Conservation (phyloP, 2,113 vertebrate species). For the Sphaerodactylus townsendi region DNA sequence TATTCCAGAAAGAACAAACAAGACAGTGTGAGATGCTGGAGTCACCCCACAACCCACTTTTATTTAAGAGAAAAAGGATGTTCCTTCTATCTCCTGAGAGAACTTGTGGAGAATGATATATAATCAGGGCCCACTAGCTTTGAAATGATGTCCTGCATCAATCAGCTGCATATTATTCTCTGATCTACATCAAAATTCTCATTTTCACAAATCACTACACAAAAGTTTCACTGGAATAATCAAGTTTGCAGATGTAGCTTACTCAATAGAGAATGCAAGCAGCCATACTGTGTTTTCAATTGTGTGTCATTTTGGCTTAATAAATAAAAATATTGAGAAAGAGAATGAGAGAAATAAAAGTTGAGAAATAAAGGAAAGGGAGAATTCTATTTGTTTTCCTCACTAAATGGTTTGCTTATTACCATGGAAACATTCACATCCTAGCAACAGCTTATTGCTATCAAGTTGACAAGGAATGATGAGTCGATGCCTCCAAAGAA, state of each 20-base stretch:
- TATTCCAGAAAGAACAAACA: neutral
- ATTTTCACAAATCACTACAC: neutral
- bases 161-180: accelerated
- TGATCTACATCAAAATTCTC: neutral
- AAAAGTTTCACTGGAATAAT: neutral
- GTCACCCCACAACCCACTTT: neutral
- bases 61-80: neutral
- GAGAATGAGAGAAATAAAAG: neutral
- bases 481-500: slow-evolving; percentile 50
- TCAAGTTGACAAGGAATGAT: slow-evolving; percentile 55
- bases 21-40: neutral
- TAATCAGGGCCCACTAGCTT: neutral
- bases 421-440: slow-evolving; percentile 65
- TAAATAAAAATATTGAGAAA: slow-evolving; percentile 25
- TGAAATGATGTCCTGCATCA: neutral
- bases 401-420: slow-evolving; percentile 61
- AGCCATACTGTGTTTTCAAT: neutral
- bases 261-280: neutral
- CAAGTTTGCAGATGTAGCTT: slow-evolving; percentile 1
- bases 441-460: slow-evolving; percentile 72
- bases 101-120: neutral
- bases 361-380: neutral
- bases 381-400: slow-evolving; percentile 33
- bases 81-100: neutral
- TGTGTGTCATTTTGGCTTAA: slow-evolving; percentile 30